A percentile compares a stretch with the other conserved stretches of the same genome.
Evolutionary conservation across 1,140 invertebrate species (phyloP).

Genomic region (Tetramorium simillimum): DNA sequence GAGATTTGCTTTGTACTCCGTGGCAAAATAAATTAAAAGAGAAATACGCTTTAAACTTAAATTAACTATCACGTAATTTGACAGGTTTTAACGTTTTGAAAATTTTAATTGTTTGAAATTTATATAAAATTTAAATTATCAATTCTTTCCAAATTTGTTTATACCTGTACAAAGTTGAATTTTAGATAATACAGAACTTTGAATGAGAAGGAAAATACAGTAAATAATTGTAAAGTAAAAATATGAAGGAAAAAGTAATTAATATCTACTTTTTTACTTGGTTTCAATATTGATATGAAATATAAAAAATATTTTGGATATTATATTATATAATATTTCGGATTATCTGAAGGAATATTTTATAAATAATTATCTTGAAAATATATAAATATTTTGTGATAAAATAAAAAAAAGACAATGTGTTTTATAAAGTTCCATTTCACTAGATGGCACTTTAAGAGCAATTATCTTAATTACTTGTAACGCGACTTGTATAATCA

Average conservation of each 20-base stretch:
- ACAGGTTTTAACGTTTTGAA: not conserved
- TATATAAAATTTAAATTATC: not conserved
- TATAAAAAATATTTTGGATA: not conserved
- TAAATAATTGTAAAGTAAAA: not conserved
- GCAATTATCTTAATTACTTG: not conserved
- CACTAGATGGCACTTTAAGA: not conserved
- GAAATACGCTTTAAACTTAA: not conserved
- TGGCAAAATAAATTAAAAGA: not conserved
- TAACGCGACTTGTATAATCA: not conserved
- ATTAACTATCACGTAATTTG: not conserved
- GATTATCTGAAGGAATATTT: not conserved
- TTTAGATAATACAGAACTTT: not conserved
- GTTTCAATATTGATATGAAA: not conserved
- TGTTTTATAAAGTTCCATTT: not conserved
- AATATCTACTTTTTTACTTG: not conserved
- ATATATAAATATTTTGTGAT: conserved; percentile 3
- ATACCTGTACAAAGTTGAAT: not conserved
- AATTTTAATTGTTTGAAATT: not conserved
- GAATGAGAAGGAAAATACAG: not conserved
- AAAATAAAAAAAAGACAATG: not conserved
- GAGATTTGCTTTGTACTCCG: not conserved
- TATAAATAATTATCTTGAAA: not conserved
- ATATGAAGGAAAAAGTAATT: not conserved
- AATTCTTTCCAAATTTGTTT: not conserved
- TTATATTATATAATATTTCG: not conserved